Base-by-base conservation (phyloP, 2,797 vertebrate genomes). In the Ambastaia sidthimunki region DNA sequence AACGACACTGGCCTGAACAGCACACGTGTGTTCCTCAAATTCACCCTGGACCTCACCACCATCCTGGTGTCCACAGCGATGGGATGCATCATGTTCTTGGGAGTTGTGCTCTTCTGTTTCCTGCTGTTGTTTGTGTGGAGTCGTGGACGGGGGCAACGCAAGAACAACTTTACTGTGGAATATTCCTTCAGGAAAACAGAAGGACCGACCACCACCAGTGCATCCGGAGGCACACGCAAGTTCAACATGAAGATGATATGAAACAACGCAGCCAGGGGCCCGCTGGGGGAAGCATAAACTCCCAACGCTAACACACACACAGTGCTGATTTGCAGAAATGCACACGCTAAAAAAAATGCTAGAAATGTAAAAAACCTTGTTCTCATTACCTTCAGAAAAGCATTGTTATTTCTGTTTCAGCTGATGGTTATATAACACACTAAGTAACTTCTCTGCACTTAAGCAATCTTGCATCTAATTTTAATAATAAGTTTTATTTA, bases 171-270 rank as follows among this genome's bases (percentile, higher is more conserved):
- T 92, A 96, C 98, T 0, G 96, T 98, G 86, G 98, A 99, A 84
- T 99, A 98, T 85, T 98, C 98, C 21, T 98, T 99, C 93, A 94
- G 97, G 84, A 99, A 99, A 91, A 95, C 95, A 16, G 97, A 98
- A 0, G 97, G 96, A 15, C 93, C 91, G 3, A 72, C 90, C 1
- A 90, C 95, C 0, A 93, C 94, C 0, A 78, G 94, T 0, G 89
- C 95, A 78, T 95, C 96, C 11, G 96, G 97, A 73, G 96, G 95
- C 54, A 93, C 96, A 54, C 94, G 98, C 86, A 99, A 98, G 90
- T 99, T 99, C 92, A 99, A 99, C 83, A 99, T 99, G 98, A 99
- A 98, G 88, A 99, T 99, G 98, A 99, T 99, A 90, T 99, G 94
- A 98, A 93, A 94, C 91, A 90, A 94, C 91, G 92, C 94, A 94